These are phyloP conservation scores for Drosophila rhopaloa DNA, from an alignment of 1,140 invertebrate species.

Conservation along the genomic window DNA sequence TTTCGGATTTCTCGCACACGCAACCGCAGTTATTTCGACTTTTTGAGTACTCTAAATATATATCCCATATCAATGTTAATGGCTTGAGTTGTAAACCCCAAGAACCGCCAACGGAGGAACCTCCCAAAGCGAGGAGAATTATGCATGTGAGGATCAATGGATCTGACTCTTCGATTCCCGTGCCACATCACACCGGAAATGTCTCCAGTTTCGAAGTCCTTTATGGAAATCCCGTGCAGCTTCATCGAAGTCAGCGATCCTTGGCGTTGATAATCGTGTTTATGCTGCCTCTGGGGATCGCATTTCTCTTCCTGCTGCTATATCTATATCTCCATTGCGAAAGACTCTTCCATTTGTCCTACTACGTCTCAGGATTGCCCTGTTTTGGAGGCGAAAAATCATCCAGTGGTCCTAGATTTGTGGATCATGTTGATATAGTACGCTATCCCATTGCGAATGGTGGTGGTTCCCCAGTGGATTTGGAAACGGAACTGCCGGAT, in stretches of 20 bases:
- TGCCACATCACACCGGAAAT: slow-evolving; percentile 42
- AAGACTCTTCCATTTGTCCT: slow-evolving; percentile 76
- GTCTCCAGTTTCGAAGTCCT: slow-evolving; percentile 70
- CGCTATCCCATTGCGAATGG: slow-evolving; percentile 67
- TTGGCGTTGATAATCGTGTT: slow-evolving; percentile 77
- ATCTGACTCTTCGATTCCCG: not conserved
- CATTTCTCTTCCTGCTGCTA: slow-evolving; percentile 69
- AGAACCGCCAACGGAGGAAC: slow-evolving; percentile 13
- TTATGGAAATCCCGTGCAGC: slow-evolving; percentile 69
- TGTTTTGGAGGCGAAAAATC: slow-evolving; percentile 59
- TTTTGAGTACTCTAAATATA: slow-evolving; percentile 76
- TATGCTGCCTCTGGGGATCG: slow-evolving; percentile 77
- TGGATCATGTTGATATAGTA: slow-evolving; percentile 79
- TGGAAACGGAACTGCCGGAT: slow-evolving; percentile 46
- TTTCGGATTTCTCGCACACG: slow-evolving; percentile 66
- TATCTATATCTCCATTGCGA: slow-evolving; percentile 81
- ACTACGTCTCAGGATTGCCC: slow-evolving; percentile 52
- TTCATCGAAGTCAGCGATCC: slow-evolving; percentile 66
- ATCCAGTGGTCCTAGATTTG: slow-evolving; percentile 30
- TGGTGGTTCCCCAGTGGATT: slow-evolving; percentile 10
- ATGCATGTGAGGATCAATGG: slow-evolving; percentile 29
- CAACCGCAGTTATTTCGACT: slow-evolving; percentile 72
- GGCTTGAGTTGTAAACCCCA: slow-evolving; percentile 64
- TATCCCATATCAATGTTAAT: slow-evolving; percentile 82
- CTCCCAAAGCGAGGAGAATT: slow-evolving; percentile 10